Conservation (phyloP, 2,888 invertebrate species). For the Orchesella flavescens region DNA sequence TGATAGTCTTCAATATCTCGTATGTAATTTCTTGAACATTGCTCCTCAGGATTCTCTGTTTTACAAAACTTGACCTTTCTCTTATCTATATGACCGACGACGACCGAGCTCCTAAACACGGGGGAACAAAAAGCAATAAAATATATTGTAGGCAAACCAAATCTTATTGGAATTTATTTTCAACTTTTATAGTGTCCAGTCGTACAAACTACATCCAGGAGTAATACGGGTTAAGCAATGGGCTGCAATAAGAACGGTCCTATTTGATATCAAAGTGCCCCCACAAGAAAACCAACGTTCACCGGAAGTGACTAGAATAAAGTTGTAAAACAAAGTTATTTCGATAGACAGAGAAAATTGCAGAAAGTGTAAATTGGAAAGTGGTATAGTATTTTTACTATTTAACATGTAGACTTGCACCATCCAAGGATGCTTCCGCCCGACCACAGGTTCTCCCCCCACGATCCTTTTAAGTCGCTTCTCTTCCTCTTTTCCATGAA, state of each 20-base stretch:
- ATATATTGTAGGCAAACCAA: not conserved
- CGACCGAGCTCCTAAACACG: conserved; percentile 32
- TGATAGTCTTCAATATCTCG: conserved; percentile 64
- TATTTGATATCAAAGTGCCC: conserved; percentile 59
- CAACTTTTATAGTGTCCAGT: not conserved
- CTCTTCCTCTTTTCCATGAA: not conserved
- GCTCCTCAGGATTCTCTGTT: conserved; percentile 27
- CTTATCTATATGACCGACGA: conserved; percentile 54
- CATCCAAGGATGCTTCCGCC: conserved; percentile 62
- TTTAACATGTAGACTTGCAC: conserved; percentile 61
- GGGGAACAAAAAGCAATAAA: not conserved
- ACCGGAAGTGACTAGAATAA: conserved; percentile 52
- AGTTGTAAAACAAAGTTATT: no score
- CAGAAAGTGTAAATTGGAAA: not conserved
- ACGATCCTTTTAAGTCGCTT: conserved; percentile 56
- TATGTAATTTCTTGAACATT: conserved; percentile 41
- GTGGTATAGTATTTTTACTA: conserved; percentile 27
- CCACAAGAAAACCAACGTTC: conserved; percentile 55
- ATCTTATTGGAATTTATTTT: not conserved
- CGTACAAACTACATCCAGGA: conserved; percentile 34
- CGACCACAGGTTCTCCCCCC: conserved; percentile 49
- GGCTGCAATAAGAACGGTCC: conserved; percentile 50
- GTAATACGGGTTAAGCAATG: conserved; percentile 43
- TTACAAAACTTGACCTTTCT: conserved; percentile 52
- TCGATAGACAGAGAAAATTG: not conserved